Evolutionary conservation across 2,113 vertebrate genomes (phyloP).

Genomic region (Steatornis caripensis): DNA sequence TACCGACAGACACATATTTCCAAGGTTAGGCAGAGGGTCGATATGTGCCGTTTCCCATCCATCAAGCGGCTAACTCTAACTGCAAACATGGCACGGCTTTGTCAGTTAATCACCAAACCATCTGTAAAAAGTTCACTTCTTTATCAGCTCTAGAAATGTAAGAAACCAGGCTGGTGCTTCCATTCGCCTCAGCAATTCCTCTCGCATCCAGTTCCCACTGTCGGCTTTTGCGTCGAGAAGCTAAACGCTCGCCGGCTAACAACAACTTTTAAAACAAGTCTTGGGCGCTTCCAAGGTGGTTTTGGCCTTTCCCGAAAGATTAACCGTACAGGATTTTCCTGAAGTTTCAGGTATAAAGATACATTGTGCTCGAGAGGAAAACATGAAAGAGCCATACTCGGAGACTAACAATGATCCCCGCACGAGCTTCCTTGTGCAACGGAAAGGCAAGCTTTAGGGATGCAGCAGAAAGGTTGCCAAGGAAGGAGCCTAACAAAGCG

Average conservation of each 20-base stretch:
- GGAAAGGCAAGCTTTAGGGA: background rate
- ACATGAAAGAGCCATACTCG: background rate
- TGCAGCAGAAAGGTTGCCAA: background rate
- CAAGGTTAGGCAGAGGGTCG: background rate
- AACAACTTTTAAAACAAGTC: background rate
- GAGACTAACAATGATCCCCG: background rate
- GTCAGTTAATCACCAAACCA: background rate
- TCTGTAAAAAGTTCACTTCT: background rate
- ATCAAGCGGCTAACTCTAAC: background rate
- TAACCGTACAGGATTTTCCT: background rate
- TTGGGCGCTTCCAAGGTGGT: accelerated
- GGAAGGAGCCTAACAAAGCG: background rate
- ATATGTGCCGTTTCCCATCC: background rate
- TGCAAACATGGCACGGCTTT: background rate
- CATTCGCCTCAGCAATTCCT: background rate
- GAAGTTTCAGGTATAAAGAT: background rate
- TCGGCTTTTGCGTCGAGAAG: background rate
- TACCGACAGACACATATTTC: background rate
- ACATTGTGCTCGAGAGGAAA: background rate
- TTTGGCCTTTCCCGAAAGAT: background rate
- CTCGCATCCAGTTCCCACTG: background rate
- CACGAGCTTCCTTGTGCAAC: background rate
- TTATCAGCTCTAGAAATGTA: background rate
- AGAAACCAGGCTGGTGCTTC: background rate
- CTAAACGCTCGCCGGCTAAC: background rate